These are phyloP conservation scores for Scaptomyza hsui DNA, from an alignment of 1,140 invertebrate species.

Conservation along the genomic window DNA sequence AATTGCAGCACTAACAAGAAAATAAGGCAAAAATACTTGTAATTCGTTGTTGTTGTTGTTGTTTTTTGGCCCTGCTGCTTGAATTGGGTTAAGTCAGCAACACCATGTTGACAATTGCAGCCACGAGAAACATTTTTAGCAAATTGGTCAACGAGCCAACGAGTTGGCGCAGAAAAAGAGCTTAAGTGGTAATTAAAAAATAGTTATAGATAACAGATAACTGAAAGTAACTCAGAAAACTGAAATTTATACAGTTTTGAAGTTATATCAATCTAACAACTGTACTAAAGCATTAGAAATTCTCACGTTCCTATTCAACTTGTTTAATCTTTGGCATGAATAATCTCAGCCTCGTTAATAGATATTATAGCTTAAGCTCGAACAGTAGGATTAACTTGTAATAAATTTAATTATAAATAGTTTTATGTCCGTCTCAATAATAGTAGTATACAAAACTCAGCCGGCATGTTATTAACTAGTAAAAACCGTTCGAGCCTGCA, in stretches of 20 bases:
- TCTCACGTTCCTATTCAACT: no score
- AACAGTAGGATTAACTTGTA: neutral
- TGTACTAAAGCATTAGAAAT: no score
- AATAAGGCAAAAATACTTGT: conserved; percentile 16
- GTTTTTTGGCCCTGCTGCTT: conserved; percentile 1
- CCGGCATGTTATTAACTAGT: neutral
- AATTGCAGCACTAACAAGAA: conserved; percentile 45
- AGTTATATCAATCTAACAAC: no score
- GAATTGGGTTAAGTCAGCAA: conserved; percentile 40
- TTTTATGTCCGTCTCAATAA: neutral
- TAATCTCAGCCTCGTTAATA: neutral
- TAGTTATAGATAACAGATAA: neutral
- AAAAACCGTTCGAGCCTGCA: neutral
- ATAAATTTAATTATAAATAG: neutral
- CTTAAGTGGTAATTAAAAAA: conserved; percentile 1
- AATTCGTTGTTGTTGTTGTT: conserved; percentile 25
- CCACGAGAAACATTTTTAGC: conserved; percentile 15
- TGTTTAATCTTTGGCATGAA: neutral
- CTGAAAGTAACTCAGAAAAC: neutral
- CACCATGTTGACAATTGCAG: conserved; percentile 22
- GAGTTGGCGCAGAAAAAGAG: neutral
- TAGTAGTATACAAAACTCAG: neutral
- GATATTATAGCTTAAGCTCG: neutral
- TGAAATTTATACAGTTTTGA: neutral
- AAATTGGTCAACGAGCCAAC: conserved; percentile 10